A percentile compares a stretch with the other conserved stretches of the same genome.
phyloP scores from a whole-genome alignment of 2,113 vertebrate species.

The Malurus melanocephalus region DNA sequence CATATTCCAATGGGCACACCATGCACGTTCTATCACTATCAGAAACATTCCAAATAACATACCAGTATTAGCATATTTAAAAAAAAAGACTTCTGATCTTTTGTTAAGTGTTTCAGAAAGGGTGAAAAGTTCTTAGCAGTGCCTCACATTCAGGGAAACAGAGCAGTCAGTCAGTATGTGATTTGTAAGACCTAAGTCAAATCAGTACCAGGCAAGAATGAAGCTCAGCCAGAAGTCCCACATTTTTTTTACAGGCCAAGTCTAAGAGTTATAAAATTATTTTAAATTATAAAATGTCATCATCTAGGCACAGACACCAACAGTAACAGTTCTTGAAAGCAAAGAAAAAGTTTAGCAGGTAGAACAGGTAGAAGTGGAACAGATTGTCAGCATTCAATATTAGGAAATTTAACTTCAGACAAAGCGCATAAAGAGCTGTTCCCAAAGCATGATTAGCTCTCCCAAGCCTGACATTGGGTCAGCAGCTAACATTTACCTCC shows the following conservation, averaged over 20 bases:
- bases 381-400: not conserved
- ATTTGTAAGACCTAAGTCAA: not conserved
- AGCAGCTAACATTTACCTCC: not conserved
- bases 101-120: not conserved
- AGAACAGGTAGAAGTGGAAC: constrained; percentile 29
- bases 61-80: not conserved
- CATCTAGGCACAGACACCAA: constrained; percentile 31
- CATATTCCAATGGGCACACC: not conserved
- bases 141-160: constrained; percentile 20
- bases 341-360: constrained; percentile 54
- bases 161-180: constrained; percentile 39
- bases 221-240: constrained; percentile 20
- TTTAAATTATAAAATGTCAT: not conserved
- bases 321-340: constrained; percentile 47
- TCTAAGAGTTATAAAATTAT: not conserved
- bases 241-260: not conserved
- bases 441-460: not conserved
- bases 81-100: not conserved
- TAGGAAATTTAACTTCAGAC: not conserved
- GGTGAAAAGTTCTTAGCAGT: not conserved
- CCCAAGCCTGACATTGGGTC: not conserved
- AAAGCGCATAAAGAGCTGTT: not conserved
- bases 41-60: not conserved
- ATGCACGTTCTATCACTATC: not conserved
- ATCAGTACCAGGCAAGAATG: constrained; percentile 3